phyloP scores from a whole-genome alignment of 2,113 vertebrate genomes.

The Crotalus helleri region DNA sequence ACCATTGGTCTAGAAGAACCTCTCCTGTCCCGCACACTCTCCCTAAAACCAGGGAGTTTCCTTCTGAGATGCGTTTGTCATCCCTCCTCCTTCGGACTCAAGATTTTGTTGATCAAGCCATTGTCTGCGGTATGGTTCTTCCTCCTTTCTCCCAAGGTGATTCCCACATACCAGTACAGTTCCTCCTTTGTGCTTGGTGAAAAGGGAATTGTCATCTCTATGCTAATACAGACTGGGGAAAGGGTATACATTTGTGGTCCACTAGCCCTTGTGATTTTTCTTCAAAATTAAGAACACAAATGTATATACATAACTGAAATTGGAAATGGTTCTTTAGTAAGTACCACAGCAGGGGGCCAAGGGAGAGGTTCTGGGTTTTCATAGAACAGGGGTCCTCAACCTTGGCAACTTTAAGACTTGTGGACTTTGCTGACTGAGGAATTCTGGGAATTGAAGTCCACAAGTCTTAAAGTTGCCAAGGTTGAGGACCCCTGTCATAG shows the following conservation, averaged over 20 bases:
- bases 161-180: background rate
- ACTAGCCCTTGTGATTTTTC: background rate
- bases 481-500: background rate
- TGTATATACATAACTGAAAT: background rate
- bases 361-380: background rate
- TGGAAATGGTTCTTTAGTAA: background rate
- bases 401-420: no score
- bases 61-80: background rate
- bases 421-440: no score
- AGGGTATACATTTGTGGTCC: background rate
- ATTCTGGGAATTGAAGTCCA: no score
- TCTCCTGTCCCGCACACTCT: background rate
- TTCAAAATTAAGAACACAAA: background rate
- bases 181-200: background rate
- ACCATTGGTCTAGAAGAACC: background rate
- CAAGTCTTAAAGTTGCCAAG: no score
- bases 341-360: background rate
- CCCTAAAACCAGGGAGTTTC: background rate
- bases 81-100: background rate
- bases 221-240: background rate
- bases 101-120: background rate
- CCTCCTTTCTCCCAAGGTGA: background rate
- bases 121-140: background rate
- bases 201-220: background rate
- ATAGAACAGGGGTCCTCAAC: background rate